Base-by-base conservation (phyloP, 2,113 vertebrate species). In the Rhombomys opimus region DNA sequence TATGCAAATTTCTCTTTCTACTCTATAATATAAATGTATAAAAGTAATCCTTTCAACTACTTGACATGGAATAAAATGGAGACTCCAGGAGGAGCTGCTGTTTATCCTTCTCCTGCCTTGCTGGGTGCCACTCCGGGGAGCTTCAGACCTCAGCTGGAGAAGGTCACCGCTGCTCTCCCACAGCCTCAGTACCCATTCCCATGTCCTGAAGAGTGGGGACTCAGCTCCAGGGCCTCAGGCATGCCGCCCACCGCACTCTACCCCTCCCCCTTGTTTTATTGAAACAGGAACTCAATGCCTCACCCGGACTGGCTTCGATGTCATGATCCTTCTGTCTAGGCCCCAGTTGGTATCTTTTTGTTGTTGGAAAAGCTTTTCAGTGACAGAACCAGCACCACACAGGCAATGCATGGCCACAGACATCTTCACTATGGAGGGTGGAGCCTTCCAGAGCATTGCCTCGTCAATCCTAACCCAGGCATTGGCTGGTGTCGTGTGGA, bases 1-100 rank as follows among this genome's bases (percentile, higher is more conserved):
- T 97, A 97, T 98, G 97, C 94, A 98, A 97, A 98, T 97, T 91
- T 97, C 78, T 75, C 68, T 97, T 97, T 97, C 96, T 97, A 46
- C 68, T 96, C 89, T 35, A 59, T 95, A 76, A 95, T 97, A 90
- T 77, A 84, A 93, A 97, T 96, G 92, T 87, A 95, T 96, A 89
- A 96, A 97, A 96, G 92, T 95, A 97, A 93, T 89, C 80, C 75
- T 96, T 96, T 93, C 89, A 96, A 97, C 92, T 96, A 46, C 92
- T 96, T 95, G 87, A 87, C 90, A 89, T 89, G 86, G 68, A 91
- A 89, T 89, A 70, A 92, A 96, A 95, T 75, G 52, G 80, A 77
- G 89, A 57, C 89, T 95, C 41, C 70, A 78, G 78, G 91, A 97
- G 94, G 89, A 95, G 41, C 63, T 57, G 50, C 86, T 89, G 25